phyloP scores from a whole-genome alignment of 2,113 vertebrate species.

The Pseudolaguvia tuberculata region DNA sequence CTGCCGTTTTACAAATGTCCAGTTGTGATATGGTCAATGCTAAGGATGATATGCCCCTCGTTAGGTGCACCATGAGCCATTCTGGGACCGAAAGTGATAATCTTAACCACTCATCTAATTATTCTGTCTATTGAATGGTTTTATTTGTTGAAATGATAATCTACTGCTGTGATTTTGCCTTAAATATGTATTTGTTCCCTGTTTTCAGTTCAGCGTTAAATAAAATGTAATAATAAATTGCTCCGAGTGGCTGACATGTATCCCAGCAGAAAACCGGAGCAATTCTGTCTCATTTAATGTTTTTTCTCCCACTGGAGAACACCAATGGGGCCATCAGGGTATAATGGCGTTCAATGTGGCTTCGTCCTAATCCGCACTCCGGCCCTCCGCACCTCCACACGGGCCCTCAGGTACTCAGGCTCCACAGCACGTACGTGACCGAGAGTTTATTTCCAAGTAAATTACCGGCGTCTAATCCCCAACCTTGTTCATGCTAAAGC shows the following conservation, averaged over 20 bases:
- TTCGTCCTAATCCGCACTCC: slow-evolving; percentile 20
- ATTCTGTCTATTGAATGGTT: no score
- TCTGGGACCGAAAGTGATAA: no score
- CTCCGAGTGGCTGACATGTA: slow-evolving; percentile 6
- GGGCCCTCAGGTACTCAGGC: slow-evolving; percentile 20
- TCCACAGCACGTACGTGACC: slow-evolving; percentile 23
- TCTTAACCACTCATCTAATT: no score
- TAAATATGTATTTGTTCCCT: not conserved
- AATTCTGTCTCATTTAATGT: slow-evolving; percentile 31
- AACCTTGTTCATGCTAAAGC: slow-evolving; percentile 43
- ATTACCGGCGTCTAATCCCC: slow-evolving; percentile 19
- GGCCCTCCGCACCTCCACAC: slow-evolving; percentile 25
- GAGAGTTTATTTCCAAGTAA: slow-evolving; percentile 20
- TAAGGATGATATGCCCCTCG: no score
- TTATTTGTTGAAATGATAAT: no score
- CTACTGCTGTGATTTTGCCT: no score
- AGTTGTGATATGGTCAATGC: no score
- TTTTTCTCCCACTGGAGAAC: slow-evolving; percentile 21
- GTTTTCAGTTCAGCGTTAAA: slow-evolving; percentile 20
- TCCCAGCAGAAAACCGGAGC: slow-evolving; percentile 19
- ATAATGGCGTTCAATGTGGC: slow-evolving; percentile 15
- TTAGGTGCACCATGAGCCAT: no score
- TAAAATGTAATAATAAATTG: slow-evolving; percentile 19
- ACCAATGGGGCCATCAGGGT: slow-evolving; percentile 24
- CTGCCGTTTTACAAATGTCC: no score